Evolutionary conservation across 2,888 invertebrate genomes (phyloP).

Genomic region (Dryococelus australis): DNA sequence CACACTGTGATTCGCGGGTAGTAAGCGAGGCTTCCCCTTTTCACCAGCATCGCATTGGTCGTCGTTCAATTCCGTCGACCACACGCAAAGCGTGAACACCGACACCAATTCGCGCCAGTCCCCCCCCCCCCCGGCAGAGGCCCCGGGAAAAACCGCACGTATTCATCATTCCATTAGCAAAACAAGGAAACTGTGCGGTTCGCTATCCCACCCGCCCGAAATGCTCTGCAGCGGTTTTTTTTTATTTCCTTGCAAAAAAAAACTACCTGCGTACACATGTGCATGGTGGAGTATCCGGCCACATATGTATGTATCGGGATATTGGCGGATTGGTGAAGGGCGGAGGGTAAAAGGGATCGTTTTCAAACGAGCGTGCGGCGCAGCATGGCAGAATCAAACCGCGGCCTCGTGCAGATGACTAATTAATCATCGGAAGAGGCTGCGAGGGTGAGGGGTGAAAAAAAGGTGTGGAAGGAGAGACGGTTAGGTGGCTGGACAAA

Average conservation of each 20-base stretch:
- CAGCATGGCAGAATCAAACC: background rate
- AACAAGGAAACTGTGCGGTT: background rate
- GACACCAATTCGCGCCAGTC: too few relatives aligned
- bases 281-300: background rate
- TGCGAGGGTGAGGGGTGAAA: too few relatives aligned
- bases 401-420: background rate
- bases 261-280: background rate
- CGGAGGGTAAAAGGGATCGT: background rate
- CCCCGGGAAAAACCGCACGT: background rate
- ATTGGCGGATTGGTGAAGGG: background rate
- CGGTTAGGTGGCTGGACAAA: background rate
- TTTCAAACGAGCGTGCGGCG: background rate
- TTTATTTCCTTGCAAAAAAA: background rate
- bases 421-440: background rate
- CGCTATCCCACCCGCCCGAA: background rate
- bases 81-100: too few relatives aligned
- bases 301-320: too few relatives aligned
- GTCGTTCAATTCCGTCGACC: too few relatives aligned
- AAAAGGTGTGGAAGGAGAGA: background rate
- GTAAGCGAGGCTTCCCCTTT: too few relatives aligned
- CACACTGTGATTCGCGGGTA: too few relatives aligned
- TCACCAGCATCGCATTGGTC: too few relatives aligned
- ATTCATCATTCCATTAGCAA: background rate
- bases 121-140: too few relatives aligned
- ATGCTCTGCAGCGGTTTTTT: background rate